Evolutionary conservation across 2,113 vertebrate species (phyloP), one percentile per base, ranked within the genome.

Genomic region (Etia nguti): DNA sequence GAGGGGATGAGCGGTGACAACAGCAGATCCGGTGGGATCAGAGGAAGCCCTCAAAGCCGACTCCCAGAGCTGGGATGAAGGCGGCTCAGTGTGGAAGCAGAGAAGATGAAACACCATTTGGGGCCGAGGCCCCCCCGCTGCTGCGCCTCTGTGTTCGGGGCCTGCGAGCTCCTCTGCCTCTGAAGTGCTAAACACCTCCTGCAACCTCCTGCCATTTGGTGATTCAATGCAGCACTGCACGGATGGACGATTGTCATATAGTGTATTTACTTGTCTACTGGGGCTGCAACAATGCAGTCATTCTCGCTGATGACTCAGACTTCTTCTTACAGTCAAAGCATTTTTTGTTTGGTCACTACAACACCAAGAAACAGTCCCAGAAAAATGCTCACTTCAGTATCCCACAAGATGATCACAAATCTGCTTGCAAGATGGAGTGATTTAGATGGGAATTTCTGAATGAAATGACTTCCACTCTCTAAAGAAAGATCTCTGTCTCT

Each of bases 71-170:
- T 68, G 65, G 83, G 93, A 96, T 95, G 94, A 96, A 95, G 94
- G 90, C 81, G 4, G 89, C 93, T 89, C 93, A 92, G 94, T 88
- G 91, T 92, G 94, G 91, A 95, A 84, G 91, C 92, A 79, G 89
- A 86, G 88, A 85, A 94, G 95, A 96, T 96, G 94, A 97, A 96
- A 96, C 95, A 89, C 93, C 94, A 94, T 96, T 96, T 96, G 96
- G 94, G 94, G 91, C 84, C 79, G 20, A 84, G 80, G 55, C 89
- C 94, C 95, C 94, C 96, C 95, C 81, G 89, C 91, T 54, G 95
- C 93, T 91, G 88, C 56, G 90, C 89, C 93, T 92, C 94, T 95
- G 93, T 93, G 93, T 92, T 95, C 90, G 68, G 87, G 90, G 90
- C 91, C 92, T 92, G 93, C 90, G 83, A 94, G 93, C 88, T 56